Conservation (phyloP, 2,113 vertebrate species). For the Regulus satrapa region DNA sequence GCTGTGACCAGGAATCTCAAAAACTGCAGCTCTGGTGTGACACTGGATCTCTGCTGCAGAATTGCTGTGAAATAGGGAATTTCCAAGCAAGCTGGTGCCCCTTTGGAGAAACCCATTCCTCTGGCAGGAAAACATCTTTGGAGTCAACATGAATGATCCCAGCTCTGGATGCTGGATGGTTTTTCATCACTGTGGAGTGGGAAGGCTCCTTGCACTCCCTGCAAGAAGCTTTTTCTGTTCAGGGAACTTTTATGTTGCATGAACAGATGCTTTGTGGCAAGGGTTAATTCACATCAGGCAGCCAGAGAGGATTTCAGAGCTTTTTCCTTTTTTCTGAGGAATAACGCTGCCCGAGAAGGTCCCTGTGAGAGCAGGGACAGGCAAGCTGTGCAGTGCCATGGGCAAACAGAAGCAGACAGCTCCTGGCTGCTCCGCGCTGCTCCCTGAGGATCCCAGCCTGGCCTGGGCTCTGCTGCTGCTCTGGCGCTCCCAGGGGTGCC, state of each 20-base stretch:
- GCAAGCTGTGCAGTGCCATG: fast-evolving
- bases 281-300: neutral
- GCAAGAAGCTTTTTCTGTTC: neutral
- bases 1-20: neutral
- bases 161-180: fast-evolving
- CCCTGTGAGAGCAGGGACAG: neutral
- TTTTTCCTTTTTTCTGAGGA: neutral
- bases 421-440: fast-evolving
- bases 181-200: neutral
- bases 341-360: neutral
- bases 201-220: neutral
- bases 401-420: fast-evolving
- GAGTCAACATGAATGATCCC: fast-evolving
- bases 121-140: neutral
- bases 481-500: no score
- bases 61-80: neutral
- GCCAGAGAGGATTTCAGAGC: neutral
- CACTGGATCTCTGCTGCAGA: neutral
- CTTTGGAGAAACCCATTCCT: neutral
- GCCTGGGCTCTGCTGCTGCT: no score
- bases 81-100: neutral
- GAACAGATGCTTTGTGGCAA: no score
- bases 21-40: neutral
- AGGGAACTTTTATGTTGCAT: fast-evolving
- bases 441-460: no score